Evolutionary conservation across 35 echinoderm and acorn worm genomes (phyloP), one percentile per base, ranked within the genome.

Genomic region (Lytechinus pictus): DNA sequence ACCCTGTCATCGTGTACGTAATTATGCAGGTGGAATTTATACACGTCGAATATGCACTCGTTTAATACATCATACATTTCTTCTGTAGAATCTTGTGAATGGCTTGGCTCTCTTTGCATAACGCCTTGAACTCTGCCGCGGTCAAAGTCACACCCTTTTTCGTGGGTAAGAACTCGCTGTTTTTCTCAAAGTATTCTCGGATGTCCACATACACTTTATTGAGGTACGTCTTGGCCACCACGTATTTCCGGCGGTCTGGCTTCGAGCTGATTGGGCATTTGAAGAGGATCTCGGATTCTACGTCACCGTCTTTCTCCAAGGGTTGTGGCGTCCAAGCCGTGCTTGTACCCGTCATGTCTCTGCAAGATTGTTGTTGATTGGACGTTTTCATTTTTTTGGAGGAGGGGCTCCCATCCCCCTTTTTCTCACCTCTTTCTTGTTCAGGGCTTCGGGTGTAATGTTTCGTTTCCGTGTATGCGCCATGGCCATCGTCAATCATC

Each of bases 101-200:
- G 53, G 52, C 54, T 52, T 4, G 4, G 9, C n/a, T 51, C 9
- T 24, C 91, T 10, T 6, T n/a, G 16, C 27, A 33, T 8, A 54
- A 54, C 10, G 91, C 91, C 3, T 52, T 54, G 53, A 92, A 54
- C 54, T 92, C 91, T 52, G 29, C 53, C 53, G 24, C 54, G 52
- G 91, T 92, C 27, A 92, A 52, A 24, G 28, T 92, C 27, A 92
- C 5, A 0, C 53, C 91, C 53, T 92, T 92, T 52, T 92, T 92
- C 6, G 91, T 92, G 7, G 91, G 91, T 92, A 92, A 52, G 29
- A 8, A 13, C 54, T 92, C 91, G 11, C 54, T 51, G 91, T 92
- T 54, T 92, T 92, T 92, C 91, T 54, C 91, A 54, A 92, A 92
- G 27, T 92, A 92, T 54, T 92, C 91, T 33, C 53, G 9, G 52